These are phyloP conservation scores for Pantelozetes paolii DNA, from an alignment of 2,888 invertebrate genomes.

Conservation along the genomic window DNA sequence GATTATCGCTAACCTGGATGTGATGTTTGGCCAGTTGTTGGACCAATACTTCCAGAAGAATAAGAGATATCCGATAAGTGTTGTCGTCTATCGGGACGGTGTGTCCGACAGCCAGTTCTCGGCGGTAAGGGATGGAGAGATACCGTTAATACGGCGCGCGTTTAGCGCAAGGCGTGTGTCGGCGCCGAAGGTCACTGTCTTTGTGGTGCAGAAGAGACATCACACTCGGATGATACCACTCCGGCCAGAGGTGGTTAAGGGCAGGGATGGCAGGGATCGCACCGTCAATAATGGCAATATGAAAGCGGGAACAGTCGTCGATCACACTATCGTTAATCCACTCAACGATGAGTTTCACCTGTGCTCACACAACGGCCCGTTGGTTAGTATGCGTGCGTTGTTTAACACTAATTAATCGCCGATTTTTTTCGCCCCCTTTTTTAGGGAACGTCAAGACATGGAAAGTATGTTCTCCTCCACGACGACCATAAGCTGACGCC, in stretches of 20 bases:
- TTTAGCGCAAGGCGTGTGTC: constrained; percentile 56
- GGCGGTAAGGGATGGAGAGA: constrained; percentile 57
- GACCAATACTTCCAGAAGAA: constrained; percentile 57
- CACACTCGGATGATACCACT: constrained; percentile 65
- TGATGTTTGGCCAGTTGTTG: constrained; percentile 65
- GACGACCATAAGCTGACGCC: constrained; percentile 47
- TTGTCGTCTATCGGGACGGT: constrained; percentile 73
- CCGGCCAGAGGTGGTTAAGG: too few relatives aligned
- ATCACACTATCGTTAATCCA: constrained; percentile 76
- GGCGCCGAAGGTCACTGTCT: constrained; percentile 76
- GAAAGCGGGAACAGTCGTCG: constrained; percentile 77
- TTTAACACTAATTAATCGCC: not conserved
- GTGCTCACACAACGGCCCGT: constrained; percentile 61
- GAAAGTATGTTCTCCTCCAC: constrained; percentile 47
- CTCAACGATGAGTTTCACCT: constrained; percentile 82
- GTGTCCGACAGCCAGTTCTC: constrained; percentile 80
- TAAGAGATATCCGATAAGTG: constrained; percentile 58
- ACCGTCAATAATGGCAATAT: constrained; percentile 56
- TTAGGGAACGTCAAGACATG: constrained; percentile 51
- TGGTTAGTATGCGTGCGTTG: constrained; percentile 50
- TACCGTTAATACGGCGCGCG: constrained; percentile 64
- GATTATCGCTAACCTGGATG: constrained; percentile 68
- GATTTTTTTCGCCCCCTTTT: too few relatives aligned
- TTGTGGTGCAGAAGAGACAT: constrained; percentile 94
- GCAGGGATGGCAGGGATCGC: constrained; percentile 47